Conservation (phyloP, 1,140 invertebrate species). For the Drosophila ananassae region DNA sequence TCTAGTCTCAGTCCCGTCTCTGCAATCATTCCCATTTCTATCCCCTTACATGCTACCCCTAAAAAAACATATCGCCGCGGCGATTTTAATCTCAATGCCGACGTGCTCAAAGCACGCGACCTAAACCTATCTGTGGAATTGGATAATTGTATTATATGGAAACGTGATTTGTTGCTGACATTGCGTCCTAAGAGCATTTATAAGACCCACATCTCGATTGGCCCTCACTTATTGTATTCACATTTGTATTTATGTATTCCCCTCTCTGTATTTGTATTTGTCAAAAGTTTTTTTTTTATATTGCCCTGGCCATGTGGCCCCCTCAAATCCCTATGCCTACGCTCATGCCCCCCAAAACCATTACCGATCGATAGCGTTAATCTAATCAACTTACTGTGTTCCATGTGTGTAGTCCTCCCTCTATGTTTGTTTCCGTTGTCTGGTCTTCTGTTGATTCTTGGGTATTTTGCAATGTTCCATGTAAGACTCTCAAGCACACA, state of each 20-base stretch:
- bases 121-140: slow-evolving; percentile 42
- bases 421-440: slow-evolving; percentile 46
- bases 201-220: slow-evolving; percentile 16
- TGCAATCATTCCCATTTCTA: slow-evolving; percentile 41
- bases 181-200: slow-evolving; percentile 54
- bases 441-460: slow-evolving; percentile 51
- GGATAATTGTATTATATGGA: slow-evolving; percentile 56
- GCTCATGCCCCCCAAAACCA: not conserved
- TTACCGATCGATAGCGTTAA: slow-evolving; percentile 48
- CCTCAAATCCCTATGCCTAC: too few species aligned
- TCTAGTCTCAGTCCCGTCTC: slow-evolving; percentile 45
- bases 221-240: slow-evolving; percentile 4
- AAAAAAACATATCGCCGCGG: slow-evolving; percentile 11
- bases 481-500: slow-evolving; percentile 15
- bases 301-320: not conserved
- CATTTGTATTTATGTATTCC: slow-evolving; percentile 38
- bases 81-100: slow-evolving; percentile 51
- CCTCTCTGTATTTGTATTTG: slow-evolving; percentile 25
- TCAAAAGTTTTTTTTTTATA: slow-evolving; percentile 50
- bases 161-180: slow-evolving; percentile 44
- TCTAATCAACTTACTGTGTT: slow-evolving; percentile 55
- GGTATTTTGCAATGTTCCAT: slow-evolving; percentile 52
- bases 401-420: slow-evolving; percentile 28
- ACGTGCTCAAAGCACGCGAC: slow-evolving; percentile 49
- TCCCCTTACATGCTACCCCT: slow-evolving; percentile 13